Evolutionary conservation across 2,797 vertebrate species (phyloP).

Genomic region (Corythornis leucogaster): DNA sequence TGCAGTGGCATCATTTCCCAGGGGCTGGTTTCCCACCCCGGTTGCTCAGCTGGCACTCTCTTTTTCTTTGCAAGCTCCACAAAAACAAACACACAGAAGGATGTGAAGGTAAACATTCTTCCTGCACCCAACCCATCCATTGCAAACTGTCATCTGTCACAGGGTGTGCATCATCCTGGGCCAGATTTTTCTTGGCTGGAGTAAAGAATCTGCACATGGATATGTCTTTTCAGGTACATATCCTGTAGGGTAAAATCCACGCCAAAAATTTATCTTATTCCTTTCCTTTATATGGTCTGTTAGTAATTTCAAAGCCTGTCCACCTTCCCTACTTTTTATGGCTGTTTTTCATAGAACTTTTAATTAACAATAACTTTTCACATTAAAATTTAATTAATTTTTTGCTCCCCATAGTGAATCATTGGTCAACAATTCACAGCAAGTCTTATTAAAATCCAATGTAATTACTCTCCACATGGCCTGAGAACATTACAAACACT

Average conservation of each 20-base stretch:
- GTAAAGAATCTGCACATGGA: not conserved
- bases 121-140: rapidly evolving
- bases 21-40: not conserved
- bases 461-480: conserved; percentile 47
- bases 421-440: conserved; percentile 68
- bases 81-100: not conserved
- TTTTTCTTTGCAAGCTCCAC: not conserved
- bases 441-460: conserved; percentile 58
- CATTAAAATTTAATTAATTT: conserved; percentile 63
- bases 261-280: not conserved
- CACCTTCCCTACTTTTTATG: conserved; percentile 15
- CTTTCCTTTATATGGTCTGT: not conserved
- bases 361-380: conserved; percentile 62
- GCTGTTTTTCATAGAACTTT: conserved; percentile 51
- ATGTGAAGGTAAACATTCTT: not conserved
- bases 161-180: not conserved
- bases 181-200: not conserved
- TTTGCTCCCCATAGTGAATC: conserved; percentile 22
- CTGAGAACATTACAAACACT: conserved; percentile 54
- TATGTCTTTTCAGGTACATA: not conserved
- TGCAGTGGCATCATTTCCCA: not conserved
- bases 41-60: not conserved
- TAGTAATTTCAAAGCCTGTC: not conserved
- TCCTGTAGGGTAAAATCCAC: not conserved
- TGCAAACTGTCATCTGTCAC: not conserved